phyloP scores from a whole-genome alignment of 2,888 invertebrate species.

The Chrysopilus asiliformis region DNA sequence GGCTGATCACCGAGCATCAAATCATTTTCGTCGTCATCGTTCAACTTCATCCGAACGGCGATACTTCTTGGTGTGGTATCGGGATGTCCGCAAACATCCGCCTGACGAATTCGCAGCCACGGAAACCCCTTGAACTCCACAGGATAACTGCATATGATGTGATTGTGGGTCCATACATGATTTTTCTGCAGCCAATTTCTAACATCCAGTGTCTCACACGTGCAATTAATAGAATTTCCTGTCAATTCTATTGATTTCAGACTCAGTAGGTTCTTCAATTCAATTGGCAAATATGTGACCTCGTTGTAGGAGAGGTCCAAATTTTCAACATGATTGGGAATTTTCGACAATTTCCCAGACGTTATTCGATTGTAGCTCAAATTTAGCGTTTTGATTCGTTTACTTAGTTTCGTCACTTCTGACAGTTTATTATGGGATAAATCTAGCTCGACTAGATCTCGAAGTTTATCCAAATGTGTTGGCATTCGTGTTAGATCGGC shows the following conservation, averaged over 20 bases:
- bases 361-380: constrained; percentile 48
- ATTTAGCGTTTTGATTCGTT: constrained; percentile 45
- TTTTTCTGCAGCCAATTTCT: constrained; percentile 46
- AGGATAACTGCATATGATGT: constrained; percentile 44
- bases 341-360: constrained; percentile 39
- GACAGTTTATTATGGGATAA: constrained; percentile 48
- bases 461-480: constrained; percentile 43
- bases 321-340: constrained; percentile 46
- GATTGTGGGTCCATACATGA: constrained; percentile 41
- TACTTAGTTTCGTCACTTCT: constrained; percentile 44
- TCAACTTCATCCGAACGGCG: background rate
- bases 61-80: constrained; percentile 3
- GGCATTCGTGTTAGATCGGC: constrained; percentile 45
- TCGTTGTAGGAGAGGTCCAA: constrained; percentile 50
- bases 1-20: constrained; percentile 53
- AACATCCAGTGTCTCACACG: constrained; percentile 50
- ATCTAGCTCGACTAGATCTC: constrained; percentile 48
- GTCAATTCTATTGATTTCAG: constrained; percentile 50
- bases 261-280: constrained; percentile 37
- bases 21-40: constrained; percentile 36
- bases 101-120: constrained; percentile 45
- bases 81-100: constrained; percentile 39
- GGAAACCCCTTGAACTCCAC: constrained; percentile 38
- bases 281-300: constrained; percentile 45
- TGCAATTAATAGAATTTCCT: constrained; percentile 56